These are phyloP conservation scores for Harpalus rufipes DNA, from an alignment of 2,888 invertebrate species.

Conservation along the genomic window DNA sequence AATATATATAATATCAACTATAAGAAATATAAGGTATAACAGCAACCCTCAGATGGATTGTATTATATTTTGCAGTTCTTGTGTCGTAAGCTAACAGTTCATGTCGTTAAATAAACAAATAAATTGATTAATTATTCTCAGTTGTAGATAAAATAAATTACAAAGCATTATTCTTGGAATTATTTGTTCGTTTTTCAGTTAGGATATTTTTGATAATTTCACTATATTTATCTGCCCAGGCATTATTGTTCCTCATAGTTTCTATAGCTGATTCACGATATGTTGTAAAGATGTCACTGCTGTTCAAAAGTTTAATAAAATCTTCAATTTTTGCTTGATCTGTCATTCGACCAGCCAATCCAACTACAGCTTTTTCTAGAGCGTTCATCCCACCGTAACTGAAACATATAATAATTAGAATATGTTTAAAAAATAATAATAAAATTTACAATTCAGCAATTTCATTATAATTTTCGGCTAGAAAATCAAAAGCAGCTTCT, in stretches of 20 bases:
- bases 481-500: conserved; percentile 78
- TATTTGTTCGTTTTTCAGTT: neutral
- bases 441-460: neutral
- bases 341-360: conserved; percentile 72
- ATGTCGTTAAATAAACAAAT: too few species aligned
- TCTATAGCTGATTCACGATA: conserved; percentile 71
- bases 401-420: neutral
- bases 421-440: neutral
- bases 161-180: neutral
- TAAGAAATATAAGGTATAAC: too few species aligned
- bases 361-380: conserved; percentile 75
- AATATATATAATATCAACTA: too few species aligned
- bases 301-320: conserved; percentile 58
- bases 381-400: conserved; percentile 78
- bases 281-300: conserved; percentile 9
- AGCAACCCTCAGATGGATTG: too few species aligned
- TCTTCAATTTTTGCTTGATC: conserved; percentile 71
- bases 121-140: neutral
- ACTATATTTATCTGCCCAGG: conserved; percentile 72
- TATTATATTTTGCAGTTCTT: too few species aligned
- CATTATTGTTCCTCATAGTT: conserved; percentile 73
- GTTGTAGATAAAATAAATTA: neutral
- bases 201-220: conserved; percentile 24
- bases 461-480: conserved; percentile 70
- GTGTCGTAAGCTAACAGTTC: too few species aligned